Conservation (phyloP, 2,113 vertebrate genomes). For the Notechis scutatus region DNA sequence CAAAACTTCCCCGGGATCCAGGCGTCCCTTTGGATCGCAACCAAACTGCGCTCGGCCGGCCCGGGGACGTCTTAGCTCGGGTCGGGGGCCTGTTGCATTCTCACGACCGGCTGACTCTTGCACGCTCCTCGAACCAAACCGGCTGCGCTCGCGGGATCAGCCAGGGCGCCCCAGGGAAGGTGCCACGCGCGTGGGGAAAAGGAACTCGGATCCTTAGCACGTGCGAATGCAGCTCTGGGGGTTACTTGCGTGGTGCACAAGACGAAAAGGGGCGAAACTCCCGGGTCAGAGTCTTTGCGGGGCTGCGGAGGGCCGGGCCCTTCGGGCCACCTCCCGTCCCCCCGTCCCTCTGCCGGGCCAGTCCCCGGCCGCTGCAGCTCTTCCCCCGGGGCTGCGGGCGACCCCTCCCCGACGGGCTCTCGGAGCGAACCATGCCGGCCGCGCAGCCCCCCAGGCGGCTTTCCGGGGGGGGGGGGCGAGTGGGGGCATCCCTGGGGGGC, state of each 20-base stretch:
- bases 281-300: background rate
- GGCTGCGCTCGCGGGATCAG: background rate
- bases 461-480: background rate
- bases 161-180: background rate
- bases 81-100: background rate
- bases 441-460: background rate
- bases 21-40: background rate
- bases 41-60: background rate
- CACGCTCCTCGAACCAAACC: background rate
- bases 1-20: background rate
- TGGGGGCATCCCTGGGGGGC: too few relatives aligned
- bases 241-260: background rate
- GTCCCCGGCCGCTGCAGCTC: background rate
- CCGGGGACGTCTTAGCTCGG: background rate
- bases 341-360: background rate
- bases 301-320: too few relatives aligned
- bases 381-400: background rate
- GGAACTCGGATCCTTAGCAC: background rate
- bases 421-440: conserved; percentile 1
- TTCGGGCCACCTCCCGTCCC: too few relatives aligned
- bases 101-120: background rate
- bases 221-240: background rate
- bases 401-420: background rate
- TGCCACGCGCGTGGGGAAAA: background rate
- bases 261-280: background rate